Conservation (phyloP, 2,888 invertebrate genomes). For the Prosapia bicincta region DNA sequence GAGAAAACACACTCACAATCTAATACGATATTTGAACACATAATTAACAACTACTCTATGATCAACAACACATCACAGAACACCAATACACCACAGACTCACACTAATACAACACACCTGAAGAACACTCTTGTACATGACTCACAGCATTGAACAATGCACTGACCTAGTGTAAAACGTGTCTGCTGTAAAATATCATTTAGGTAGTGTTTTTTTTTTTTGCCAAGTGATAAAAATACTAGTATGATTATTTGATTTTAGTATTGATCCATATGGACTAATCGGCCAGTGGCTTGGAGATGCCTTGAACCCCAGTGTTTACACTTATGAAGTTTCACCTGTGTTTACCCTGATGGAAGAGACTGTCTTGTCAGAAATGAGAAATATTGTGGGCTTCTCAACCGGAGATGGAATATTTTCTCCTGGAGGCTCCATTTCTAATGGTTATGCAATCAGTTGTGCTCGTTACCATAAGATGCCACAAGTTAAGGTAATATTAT, state of each 20-base stretch:
- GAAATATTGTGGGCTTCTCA: conserved; percentile 70
- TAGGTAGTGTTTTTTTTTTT: too few relatives aligned
- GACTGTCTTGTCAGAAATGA: conserved; percentile 73
- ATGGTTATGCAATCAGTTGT: conserved; percentile 87
- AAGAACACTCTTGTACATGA: too few relatives aligned
- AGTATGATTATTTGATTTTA: conserved; percentile 34
- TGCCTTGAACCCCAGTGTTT: conserved; percentile 81
- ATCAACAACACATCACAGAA: too few relatives aligned
- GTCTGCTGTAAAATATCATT: too few relatives aligned
- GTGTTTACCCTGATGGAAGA: conserved; percentile 87
- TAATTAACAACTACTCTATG: too few relatives aligned
- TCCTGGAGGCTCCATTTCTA: conserved; percentile 87
- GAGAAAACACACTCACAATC: too few relatives aligned
- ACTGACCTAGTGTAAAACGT: too few relatives aligned
- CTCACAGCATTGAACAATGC: too few relatives aligned
- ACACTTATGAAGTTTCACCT: conserved; percentile 87
- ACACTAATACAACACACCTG: too few relatives aligned
- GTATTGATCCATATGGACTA: conserved; percentile 77
- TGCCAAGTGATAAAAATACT: too few relatives aligned
- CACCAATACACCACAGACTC: too few relatives aligned
- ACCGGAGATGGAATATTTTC: conserved; percentile 84
- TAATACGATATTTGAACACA: too few relatives aligned
- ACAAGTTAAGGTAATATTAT: conserved; percentile 63
- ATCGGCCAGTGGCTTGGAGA: conserved; percentile 83
- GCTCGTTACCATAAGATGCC: conserved; percentile 71